These are phyloP conservation scores for Ypsolopha scabrella DNA, from an alignment of 2,888 invertebrate genomes.

Conservation along the genomic window DNA sequence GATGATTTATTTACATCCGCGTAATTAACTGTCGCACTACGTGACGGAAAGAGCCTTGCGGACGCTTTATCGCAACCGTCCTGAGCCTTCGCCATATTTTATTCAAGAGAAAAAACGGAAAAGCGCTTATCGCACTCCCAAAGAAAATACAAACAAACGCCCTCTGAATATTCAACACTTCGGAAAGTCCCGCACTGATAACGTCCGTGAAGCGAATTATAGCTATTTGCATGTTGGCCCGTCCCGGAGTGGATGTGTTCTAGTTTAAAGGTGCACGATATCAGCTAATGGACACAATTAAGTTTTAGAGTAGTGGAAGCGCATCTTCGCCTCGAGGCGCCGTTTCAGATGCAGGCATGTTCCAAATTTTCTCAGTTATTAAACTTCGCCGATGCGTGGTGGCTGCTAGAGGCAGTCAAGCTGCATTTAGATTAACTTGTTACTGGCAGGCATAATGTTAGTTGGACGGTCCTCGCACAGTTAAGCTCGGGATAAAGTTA, in stretches of 20 bases:
- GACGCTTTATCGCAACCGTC: constrained; percentile 55
- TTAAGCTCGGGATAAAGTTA: constrained; percentile 63
- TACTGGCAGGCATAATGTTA: constrained; percentile 67
- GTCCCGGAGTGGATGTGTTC: not conserved
- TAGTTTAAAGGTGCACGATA: constrained; percentile 3
- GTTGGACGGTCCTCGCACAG: constrained; percentile 59
- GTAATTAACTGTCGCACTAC: constrained; percentile 69
- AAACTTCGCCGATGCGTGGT: constrained; percentile 59
- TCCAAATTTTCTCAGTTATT: constrained; percentile 54
- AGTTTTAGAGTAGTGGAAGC: constrained; percentile 9
- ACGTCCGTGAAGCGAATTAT: constrained; percentile 23
- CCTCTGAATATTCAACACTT: constrained; percentile 57
- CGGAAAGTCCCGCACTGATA: constrained; percentile 51
- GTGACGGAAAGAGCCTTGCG: constrained; percentile 62
- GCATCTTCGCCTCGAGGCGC: constrained; percentile 16
- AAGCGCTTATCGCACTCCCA: constrained; percentile 54
- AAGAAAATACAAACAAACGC: constrained; percentile 63
- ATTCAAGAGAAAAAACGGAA: constrained; percentile 50
- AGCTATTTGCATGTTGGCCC: constrained; percentile 2
- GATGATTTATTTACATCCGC: constrained; percentile 69
- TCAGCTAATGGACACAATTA: constrained; percentile 8
- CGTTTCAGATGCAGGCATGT: constrained; percentile 41
- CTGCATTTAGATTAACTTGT: constrained; percentile 69
- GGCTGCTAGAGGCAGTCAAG: constrained; percentile 47
- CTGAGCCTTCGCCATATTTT: constrained; percentile 55